Evolutionary conservation across 2,797 vertebrate species (phyloP).

Genomic region (Ctenochaetus hawaiiensis): DNA sequence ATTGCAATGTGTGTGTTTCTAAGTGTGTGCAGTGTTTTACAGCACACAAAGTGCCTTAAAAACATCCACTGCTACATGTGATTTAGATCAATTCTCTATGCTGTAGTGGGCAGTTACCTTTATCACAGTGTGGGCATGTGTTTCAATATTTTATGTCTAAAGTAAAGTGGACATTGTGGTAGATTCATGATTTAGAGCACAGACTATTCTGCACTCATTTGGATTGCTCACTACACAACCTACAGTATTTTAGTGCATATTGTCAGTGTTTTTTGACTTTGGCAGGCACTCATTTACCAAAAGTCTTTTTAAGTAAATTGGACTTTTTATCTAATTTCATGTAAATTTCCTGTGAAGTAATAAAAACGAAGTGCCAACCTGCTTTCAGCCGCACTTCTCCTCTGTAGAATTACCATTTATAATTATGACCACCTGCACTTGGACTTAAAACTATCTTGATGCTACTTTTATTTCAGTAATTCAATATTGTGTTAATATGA

Average conservation of each 20-base stretch:
- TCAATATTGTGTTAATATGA: not conserved
- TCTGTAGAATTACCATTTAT: not conserved
- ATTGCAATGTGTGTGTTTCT: slow-evolving; percentile 26
- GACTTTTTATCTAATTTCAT: not conserved
- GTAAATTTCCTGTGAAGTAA: not conserved
- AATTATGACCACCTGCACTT: not conserved
- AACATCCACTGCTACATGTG: slow-evolving; percentile 5
- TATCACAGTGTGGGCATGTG: not conserved
- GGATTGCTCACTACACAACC: not conserved
- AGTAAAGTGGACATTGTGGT: not conserved
- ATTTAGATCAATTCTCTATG: not conserved
- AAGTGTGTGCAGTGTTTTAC: not conserved
- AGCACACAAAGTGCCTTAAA: slow-evolving; percentile 16
- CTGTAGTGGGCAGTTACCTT: not conserved
- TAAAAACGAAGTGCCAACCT: not conserved
- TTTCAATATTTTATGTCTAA: slow-evolving; percentile 3
- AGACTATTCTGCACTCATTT: not conserved
- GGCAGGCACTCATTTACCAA: no score
- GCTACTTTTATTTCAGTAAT: not conserved
- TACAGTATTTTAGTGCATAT: not conserved
- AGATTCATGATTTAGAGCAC: not conserved
- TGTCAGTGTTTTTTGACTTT: not conserved
- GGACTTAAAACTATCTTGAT: not conserved
- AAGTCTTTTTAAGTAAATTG: not conserved
- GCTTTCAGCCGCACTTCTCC: not conserved